phyloP scores from a whole-genome alignment of 2,888 invertebrate genomes.

The Patella caerulea region DNA sequence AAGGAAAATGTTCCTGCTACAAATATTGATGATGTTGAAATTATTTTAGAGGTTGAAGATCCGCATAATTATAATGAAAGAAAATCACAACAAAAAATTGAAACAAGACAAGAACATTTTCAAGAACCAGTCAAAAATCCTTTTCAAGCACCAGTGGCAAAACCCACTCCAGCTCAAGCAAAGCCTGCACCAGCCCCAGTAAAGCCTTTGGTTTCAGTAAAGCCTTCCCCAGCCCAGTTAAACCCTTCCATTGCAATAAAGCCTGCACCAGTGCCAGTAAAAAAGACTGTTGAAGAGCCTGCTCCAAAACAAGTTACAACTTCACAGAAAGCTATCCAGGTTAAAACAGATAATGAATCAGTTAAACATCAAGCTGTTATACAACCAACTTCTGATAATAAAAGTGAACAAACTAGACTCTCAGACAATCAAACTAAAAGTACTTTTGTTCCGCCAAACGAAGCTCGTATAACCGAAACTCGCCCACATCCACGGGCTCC shows the following conservation, averaged over 20 bases:
- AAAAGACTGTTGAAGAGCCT: neutral
- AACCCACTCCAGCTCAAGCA: neutral
- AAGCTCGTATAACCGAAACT: too few species aligned
- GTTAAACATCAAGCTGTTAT: slow-evolving; percentile 22
- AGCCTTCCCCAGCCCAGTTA: slow-evolving; percentile 13
- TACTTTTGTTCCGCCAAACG: too few species aligned
- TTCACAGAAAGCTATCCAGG: too few species aligned
- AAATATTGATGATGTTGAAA: slow-evolving; percentile 66
- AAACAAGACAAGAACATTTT: neutral
- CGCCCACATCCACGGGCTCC: neutral
- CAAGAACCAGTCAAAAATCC: neutral
- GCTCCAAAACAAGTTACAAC: too few species aligned
- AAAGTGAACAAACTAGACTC: too few species aligned
- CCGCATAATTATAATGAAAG: slow-evolving; percentile 19
- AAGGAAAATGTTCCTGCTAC: slow-evolving; percentile 59
- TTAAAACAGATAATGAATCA: slow-evolving; percentile 2
- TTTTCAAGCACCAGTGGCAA: neutral
- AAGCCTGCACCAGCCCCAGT: neutral
- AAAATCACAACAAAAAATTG: slow-evolving; percentile 15
- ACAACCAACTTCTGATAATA: too few species aligned
- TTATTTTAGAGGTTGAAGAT: slow-evolving; percentile 74
- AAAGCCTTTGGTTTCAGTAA: slow-evolving; percentile 16
- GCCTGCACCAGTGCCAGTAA: neutral
- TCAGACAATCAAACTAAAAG: too few species aligned
- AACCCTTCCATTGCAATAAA: neutral